Conservation (phyloP, 2,888 invertebrate species). For the Drosophila heteroneura region DNA sequence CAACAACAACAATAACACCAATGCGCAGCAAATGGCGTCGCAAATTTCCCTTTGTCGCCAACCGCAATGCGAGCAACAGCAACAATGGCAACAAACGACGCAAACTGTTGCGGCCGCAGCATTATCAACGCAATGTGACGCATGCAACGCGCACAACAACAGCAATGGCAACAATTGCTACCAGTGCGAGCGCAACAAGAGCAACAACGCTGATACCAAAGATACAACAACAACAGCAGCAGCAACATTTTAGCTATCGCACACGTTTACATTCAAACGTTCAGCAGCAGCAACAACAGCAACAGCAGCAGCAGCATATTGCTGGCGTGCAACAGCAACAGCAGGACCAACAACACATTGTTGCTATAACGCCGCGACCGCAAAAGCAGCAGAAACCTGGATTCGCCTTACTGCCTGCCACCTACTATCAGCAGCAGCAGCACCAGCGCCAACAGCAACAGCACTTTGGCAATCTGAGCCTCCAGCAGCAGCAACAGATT, state of each 20-base stretch:
- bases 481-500: slow-evolving; percentile 76
- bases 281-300: slow-evolving; percentile 53
- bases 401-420: slow-evolving; percentile 55
- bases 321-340: slow-evolving; percentile 52
- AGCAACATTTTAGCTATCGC: slow-evolving; percentile 62
- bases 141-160: slow-evolving; percentile 77
- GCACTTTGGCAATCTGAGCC: slow-evolving; percentile 61
- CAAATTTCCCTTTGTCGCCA: slow-evolving; percentile 58
- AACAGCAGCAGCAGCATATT: slow-evolving; percentile 46
- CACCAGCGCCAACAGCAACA: slow-evolving; percentile 53
- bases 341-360: slow-evolving; percentile 50
- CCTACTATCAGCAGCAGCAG: slow-evolving; percentile 60
- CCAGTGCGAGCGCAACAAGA: slow-evolving; percentile 52
- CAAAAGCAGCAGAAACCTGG: slow-evolving; percentile 58
- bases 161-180: slow-evolving; percentile 54
- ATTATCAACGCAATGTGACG: slow-evolving; percentile 68
- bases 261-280: slow-evolving; percentile 61
- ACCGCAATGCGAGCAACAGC: slow-evolving; percentile 49
- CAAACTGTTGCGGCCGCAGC: slow-evolving; percentile 62
- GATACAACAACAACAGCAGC: slow-evolving; percentile 53
- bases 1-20: slow-evolving; percentile 45
- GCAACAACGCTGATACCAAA: slow-evolving; percentile 60
- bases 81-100: slow-evolving; percentile 71
- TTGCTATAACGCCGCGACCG: slow-evolving; percentile 55
- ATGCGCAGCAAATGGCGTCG: slow-evolving; percentile 76